Evolutionary conservation across 1,140 invertebrate genomes (phyloP).

Genomic region (Diprion similis): DNA sequence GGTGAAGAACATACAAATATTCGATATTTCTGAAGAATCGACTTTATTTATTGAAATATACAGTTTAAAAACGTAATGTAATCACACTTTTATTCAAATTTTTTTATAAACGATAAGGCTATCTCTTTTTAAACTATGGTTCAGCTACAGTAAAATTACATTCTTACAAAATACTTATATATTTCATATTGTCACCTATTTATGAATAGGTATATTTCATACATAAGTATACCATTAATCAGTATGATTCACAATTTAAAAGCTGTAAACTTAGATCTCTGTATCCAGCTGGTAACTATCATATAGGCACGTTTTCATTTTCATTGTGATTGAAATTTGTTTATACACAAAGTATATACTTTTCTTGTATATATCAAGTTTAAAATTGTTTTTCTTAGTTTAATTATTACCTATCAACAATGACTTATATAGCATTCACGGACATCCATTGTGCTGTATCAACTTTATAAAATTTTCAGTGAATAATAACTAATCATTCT

Average conservation of each 20-base stretch:
- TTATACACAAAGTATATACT: conserved; percentile 4
- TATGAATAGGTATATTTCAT: conserved; percentile 1
- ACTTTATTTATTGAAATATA: conserved; percentile 6
- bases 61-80: conserved; percentile 8
- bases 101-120: not conserved
- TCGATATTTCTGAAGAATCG: not conserved
- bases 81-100: conserved; percentile 1
- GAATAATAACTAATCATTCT: no score
- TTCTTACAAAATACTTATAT: conserved; percentile 8
- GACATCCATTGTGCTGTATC: not conserved
- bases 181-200: not conserved
- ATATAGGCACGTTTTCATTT: conserved; percentile 5
- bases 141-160: conserved; percentile 4
- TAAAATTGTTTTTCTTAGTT: not conserved
- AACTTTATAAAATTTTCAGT: no score
- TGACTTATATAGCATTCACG: not conserved
- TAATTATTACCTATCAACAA: conserved; percentile 4
- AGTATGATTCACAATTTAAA: not conserved
- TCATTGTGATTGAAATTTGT: conserved; percentile 8
- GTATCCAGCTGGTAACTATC: conserved; percentile 5
- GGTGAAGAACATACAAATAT: no score
- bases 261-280: conserved; percentile 7
- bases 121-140: not conserved
- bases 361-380: not conserved
- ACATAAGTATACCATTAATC: not conserved